Evolutionary conservation across 2,888 invertebrate species (phyloP), one percentile per base, ranked within the genome.

Genomic region (Orthosia gothica): DNA sequence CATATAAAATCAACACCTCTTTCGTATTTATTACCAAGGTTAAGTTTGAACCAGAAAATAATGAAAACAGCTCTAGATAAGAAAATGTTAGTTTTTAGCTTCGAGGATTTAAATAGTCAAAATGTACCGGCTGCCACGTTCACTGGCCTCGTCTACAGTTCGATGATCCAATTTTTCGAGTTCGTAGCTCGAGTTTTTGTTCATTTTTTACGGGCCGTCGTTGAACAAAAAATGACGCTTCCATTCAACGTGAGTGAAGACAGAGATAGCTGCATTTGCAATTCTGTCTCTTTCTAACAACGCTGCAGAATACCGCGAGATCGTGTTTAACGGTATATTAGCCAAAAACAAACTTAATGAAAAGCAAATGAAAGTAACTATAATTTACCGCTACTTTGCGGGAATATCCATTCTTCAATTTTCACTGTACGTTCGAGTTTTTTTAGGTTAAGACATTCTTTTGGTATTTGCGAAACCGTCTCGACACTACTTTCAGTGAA

Each of bases 141-240:
- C 91, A 91, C 89, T 94, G 93, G 93, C 91, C 94, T 92, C 92
- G 88, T 89, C 87, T 90, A 93, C 91, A 89, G 95, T 95, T 95
- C 95, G 94, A 94, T 94, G 95, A 93, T 95, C 95, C 88, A 95
- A 93, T 94, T 95, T 94, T 91, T 90, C 87, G 90, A 93, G 93
- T 92, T 92, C 91, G 91, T 91, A 87, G 88, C 89, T 87, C 75
- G 86, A 89, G 89, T 92, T 94, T 95, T 95, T 94, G 92, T 92
- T 90, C 86, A 89, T 91, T 92, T 94, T 93, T 94, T 92, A 91
- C 87, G 84, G 86, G 89, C 87, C 88, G 88, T 88, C 87, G 84
- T 74, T 89, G 90, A 83, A 88, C 90, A 94, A 95, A 95, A 94
- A 94, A 92, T 88, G 85, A 89, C 82, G 87, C 90, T 89, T 90